phyloP scores from a whole-genome alignment of 2,113 vertebrate genomes.

The Globicephala melas region DNA sequence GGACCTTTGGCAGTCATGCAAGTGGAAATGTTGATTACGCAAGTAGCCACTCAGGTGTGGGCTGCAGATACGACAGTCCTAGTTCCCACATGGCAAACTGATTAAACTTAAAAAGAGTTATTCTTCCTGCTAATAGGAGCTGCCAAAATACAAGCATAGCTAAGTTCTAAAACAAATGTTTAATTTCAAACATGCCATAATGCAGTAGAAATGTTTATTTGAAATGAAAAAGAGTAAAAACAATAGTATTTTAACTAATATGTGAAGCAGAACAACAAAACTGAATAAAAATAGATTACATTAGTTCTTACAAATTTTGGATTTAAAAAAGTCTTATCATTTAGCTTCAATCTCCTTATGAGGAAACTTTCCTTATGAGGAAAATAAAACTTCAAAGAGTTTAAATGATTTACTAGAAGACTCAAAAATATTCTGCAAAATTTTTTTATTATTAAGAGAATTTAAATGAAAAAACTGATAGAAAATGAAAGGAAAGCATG shows the following conservation, averaged over 20 bases:
- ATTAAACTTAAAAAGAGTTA: neutral
- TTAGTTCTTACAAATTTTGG: neutral
- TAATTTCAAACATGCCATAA: conserved; percentile 8
- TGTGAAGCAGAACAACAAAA: conserved; percentile 11
- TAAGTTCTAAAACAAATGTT: neutral
- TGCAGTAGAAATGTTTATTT: neutral
- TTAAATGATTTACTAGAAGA: neutral
- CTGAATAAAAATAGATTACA: neutral
- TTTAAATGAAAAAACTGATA: conserved; percentile 32
- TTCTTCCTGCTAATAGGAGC: neutral
- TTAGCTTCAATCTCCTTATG: neutral
- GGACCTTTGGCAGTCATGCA: neutral
- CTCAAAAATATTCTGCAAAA: conserved; percentile 15
- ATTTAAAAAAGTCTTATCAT: neutral
- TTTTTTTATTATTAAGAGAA: conserved; percentile 5
- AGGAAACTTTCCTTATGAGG: neutral
- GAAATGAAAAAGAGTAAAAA: neutral
- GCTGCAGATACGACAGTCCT: neutral
- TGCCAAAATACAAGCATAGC: neutral
- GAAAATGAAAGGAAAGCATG: neutral
- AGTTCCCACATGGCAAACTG: neutral
- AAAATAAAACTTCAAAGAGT: neutral
- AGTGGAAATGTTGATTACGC: neutral
- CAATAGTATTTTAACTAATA: neutral
- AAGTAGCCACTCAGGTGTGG: neutral